Evolutionary conservation across 2,797 vertebrate species (phyloP).

Genomic region (Garrulus glandarius): DNA sequence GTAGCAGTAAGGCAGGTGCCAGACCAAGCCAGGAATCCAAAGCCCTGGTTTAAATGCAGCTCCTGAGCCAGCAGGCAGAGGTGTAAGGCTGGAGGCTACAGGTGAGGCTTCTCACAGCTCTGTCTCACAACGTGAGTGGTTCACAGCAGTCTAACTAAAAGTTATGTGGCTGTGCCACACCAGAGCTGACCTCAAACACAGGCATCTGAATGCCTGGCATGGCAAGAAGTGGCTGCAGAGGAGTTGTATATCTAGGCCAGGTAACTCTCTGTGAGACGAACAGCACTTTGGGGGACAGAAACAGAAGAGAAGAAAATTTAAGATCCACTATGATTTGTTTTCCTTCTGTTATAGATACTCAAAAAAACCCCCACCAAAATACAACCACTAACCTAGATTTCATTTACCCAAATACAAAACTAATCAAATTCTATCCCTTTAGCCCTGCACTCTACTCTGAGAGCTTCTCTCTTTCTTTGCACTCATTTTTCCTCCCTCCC

Average conservation of each 20-base stretch:
- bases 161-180: not conserved
- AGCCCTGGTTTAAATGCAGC: not conserved
- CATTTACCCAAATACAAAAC: not conserved
- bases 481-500: not conserved
- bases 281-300: not conserved
- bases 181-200: not conserved
- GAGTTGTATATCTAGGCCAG: not conserved
- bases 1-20: not conserved
- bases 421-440: not conserved
- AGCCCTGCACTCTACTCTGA: not conserved
- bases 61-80: not conserved
- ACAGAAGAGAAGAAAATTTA: not conserved
- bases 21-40: not conserved
- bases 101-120: not conserved
- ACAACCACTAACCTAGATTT: not conserved
- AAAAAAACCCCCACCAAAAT: not conserved
- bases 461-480: no score
- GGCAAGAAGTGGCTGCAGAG: not conserved
- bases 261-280: not conserved
- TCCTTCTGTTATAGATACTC: not conserved
- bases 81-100: not conserved
- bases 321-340: not conserved
- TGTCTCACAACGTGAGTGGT: not conserved
- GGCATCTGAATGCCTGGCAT: not conserved
- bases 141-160: not conserved